phyloP scores from a whole-genome alignment of 2,797 vertebrate species.

The Sebastes vulpes region DNA sequence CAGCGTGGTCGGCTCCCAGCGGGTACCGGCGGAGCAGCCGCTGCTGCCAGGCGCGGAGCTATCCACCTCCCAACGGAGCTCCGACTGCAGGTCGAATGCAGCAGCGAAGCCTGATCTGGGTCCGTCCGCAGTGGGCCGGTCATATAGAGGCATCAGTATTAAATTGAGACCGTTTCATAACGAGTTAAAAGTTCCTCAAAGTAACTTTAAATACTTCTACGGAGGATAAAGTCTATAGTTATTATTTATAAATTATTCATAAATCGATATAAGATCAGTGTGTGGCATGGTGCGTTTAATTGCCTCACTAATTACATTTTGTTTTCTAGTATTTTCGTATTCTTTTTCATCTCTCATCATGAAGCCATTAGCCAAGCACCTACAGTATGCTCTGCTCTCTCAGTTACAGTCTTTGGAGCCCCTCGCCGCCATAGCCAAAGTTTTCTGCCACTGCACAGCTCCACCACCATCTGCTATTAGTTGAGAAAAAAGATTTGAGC shows the following conservation, averaged over 20 bases:
- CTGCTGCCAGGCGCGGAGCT: too few species aligned
- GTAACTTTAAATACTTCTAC: not conserved
- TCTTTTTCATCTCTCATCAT: not conserved
- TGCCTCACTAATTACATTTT: not conserved
- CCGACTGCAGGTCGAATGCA: not conserved
- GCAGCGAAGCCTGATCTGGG: not conserved
- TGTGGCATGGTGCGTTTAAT: not conserved
- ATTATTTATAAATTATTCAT: not conserved
- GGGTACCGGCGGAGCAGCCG: too few species aligned
- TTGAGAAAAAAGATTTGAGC: not conserved
- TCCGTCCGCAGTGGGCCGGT: not conserved
- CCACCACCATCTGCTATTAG: constrained; percentile 17
- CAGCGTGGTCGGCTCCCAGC: not conserved
- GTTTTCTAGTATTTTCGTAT: not conserved
- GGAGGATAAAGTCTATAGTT: not conserved
- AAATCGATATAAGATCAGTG: not conserved
- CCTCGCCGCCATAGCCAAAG: not conserved
- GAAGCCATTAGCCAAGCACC: not conserved
- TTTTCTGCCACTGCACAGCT: not conserved
- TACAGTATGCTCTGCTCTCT: not conserved
- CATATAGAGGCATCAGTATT: not conserved
- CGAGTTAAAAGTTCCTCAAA: not conserved
- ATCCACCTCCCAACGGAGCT: not conserved
- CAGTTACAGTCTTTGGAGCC: not conserved
- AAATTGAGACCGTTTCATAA: not conserved